phyloP scores from a whole-genome alignment of 2,113 vertebrate species.

The Stictonetta naevosa region DNA sequence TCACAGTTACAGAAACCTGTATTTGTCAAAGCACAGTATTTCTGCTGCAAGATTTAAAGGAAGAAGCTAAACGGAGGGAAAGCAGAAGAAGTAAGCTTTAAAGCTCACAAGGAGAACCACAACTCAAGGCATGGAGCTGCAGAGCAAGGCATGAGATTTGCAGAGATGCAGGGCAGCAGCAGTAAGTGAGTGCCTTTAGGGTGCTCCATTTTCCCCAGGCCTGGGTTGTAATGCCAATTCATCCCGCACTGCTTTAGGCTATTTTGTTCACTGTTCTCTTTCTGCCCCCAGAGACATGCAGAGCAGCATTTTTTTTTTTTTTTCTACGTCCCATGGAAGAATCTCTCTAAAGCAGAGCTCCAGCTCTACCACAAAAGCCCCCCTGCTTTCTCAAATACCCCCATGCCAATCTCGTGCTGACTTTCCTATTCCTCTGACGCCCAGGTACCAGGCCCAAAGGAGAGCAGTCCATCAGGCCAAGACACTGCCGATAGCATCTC shows the following conservation, averaged over 20 bases:
- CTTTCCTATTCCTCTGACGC: neutral
- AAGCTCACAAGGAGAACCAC: neutral
- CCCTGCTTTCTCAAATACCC: neutral
- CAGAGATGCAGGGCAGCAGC: neutral
- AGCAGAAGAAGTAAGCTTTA: slow-evolving; percentile 2
- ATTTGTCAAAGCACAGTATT: slow-evolving; percentile 27
- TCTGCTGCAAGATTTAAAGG: slow-evolving; percentile 38
- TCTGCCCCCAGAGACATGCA: neutral
- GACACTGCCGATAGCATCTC: slow-evolving; percentile 25
- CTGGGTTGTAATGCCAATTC: neutral
- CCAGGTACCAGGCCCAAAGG: neutral
- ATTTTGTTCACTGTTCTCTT: slow-evolving; percentile 8
- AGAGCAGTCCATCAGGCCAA: neutral
- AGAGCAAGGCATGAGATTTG: neutral
- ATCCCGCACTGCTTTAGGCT: neutral
- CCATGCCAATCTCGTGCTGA: neutral
- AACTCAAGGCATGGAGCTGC: neutral
- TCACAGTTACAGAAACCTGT: slow-evolving; percentile 14
- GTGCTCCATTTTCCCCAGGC: slow-evolving; percentile 16
- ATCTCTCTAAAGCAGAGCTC: neutral
- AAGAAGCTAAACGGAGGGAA: neutral
- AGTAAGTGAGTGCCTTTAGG: neutral
- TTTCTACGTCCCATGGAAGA: neutral
- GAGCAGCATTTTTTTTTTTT: neutral
- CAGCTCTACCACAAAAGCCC: neutral